A percentile compares a stretch with the other conserved stretches of the same genome.
phyloP scores from a whole-genome alignment of 2,797 vertebrate genomes.

The Mormyrus hasselquistii region DNA sequence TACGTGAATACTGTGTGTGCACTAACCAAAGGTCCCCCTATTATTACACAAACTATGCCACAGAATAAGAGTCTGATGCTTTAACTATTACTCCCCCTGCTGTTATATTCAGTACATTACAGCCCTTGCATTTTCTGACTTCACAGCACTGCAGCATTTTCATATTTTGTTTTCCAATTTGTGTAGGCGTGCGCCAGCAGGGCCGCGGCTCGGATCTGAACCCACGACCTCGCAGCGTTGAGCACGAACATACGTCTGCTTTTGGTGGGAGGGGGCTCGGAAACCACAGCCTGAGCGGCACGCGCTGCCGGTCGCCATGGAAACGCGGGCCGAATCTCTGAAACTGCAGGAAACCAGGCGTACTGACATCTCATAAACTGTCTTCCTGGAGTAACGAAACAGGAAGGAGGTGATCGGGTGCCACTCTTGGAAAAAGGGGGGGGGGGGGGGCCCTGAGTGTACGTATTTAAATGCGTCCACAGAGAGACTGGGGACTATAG shows the following conservation, averaged over 20 bases:
- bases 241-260: not conserved
- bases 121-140: not conserved
- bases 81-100: not conserved
- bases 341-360: conserved; percentile 30
- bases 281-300: not conserved
- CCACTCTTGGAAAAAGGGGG: not conserved
- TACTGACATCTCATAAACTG: not conserved
- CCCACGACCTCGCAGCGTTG: not conserved
- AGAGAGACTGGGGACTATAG: not conserved
- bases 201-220: not conserved
- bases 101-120: not conserved
- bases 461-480: not conserved
- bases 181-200: not conserved
- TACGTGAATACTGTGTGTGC: not conserved
- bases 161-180: not conserved
- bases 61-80: not conserved
- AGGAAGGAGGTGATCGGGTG: not conserved
- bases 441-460: not conserved
- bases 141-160: not conserved
- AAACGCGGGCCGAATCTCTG: not conserved
- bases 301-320: not conserved
- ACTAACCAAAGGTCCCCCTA: not conserved
- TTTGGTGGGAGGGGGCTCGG: not conserved
- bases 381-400: not conserved
- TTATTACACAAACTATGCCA: not conserved